Evolutionary conservation across 2,113 vertebrate genomes (phyloP), one percentile per base, ranked within the genome.

Genomic region (Sinosuthora webbiana): DNA sequence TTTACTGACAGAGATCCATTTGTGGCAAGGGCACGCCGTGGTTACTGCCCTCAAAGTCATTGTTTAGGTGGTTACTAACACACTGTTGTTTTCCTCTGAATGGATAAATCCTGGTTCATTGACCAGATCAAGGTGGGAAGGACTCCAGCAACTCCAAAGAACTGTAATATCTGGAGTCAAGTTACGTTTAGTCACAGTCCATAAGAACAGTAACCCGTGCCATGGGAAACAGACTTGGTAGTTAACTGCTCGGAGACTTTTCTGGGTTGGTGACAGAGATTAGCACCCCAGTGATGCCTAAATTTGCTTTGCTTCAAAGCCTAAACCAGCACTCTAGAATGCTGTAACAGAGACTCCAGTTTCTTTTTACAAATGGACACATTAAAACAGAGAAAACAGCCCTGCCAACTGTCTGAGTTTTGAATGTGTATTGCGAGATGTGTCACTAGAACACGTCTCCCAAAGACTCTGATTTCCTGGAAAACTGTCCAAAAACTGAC

Each of bases 1-100:
- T 31, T 22, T n/a, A 28, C 41, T 80, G 63, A 22, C 63, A 83
- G 83, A 74, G 15, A 14, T 33, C 41, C 31, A 18, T 2, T 8
- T 4, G 5, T 44, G 49, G 39, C 52, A 67, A 4, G 31, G 45
- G 56, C 50, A 71, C 1, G 0, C 16, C 0, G 2, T 1, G 1
- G 7, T 67, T 27, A 6, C 53, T 37, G 44, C 42, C 45, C 52
- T 60, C 0, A 0, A 31, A 33, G 31, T 59, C 1, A 0, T 9
- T 67, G 44, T 68, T 86, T 44, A 52, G 53, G 14, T 33, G 18
- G 73, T 68, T 60, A 12, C 27, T 37, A 12, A 68, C 37, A 52
- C 17, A 12, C 7, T 67, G 9, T 15, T 59, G 13, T 52, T 86
- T 59, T 18, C 52, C 67, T 30, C 70, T 75, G 52, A 67, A 42